Evolutionary conservation across 1,140 invertebrate genomes (phyloP).

Genomic region (Hirudo medicinalis): DNA sequence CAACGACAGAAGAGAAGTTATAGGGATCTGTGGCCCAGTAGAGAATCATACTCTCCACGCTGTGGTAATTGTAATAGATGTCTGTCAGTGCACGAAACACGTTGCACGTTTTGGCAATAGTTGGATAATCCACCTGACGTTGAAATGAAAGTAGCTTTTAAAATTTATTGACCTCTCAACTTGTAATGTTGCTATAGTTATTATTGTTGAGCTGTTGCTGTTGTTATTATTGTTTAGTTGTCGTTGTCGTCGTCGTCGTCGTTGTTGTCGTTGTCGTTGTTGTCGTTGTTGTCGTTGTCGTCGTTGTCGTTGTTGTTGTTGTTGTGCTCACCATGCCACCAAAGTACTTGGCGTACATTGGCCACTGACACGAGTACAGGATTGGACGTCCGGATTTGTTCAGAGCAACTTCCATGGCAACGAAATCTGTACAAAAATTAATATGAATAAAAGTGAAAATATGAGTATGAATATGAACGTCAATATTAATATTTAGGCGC

Average conservation of each 20-base stretch:
- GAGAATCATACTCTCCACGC: conserved; percentile 77
- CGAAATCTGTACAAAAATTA: conserved; percentile 51
- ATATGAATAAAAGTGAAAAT: too few relatives aligned
- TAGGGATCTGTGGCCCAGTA: conserved; percentile 89
- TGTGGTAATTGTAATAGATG: conserved; percentile 73
- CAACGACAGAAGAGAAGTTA: conserved; percentile 71
- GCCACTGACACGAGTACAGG: conserved; percentile 92
- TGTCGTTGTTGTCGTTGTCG: too few relatives aligned
- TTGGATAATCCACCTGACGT: conserved; percentile 67
- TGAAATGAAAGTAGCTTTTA: not conserved
- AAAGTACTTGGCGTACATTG: conserved; percentile 78
- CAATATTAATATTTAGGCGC: too few relatives aligned
- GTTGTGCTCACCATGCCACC: conserved; percentile 35
- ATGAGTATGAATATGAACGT: too few relatives aligned
- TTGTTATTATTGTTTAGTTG: too few relatives aligned
- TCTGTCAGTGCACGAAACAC: conserved; percentile 88
- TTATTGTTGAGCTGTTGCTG: too few relatives aligned
- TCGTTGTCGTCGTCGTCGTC: too few relatives aligned
- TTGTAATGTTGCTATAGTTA: too few relatives aligned
- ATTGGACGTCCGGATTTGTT: conserved; percentile 72
- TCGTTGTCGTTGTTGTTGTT: not conserved
- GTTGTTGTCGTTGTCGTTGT: too few relatives aligned
- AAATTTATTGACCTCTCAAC: too few relatives aligned
- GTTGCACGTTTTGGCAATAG: conserved; percentile 74
- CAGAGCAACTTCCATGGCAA: conserved; percentile 68